Evolutionary conservation across 2,113 vertebrate genomes (phyloP), one percentile per base, ranked within the genome.

Genomic region (Mobula birostris): DNA sequence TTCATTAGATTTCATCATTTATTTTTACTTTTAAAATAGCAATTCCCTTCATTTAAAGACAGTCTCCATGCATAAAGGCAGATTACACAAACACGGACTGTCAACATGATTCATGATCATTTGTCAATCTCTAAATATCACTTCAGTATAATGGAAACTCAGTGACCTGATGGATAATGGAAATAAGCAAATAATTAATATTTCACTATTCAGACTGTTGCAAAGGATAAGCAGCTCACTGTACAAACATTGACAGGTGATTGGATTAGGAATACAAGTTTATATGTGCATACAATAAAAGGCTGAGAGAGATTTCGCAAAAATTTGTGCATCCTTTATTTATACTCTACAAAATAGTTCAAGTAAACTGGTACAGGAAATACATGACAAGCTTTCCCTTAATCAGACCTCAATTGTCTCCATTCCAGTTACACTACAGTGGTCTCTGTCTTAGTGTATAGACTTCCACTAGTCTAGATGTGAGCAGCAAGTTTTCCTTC

Each of bases 1-100:
- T 90, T 90, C 29, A 90, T 90, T 66, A 66, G 85, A 17, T 90
- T 90, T 90, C 58, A 90, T 66, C 83, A 90, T 90, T 63, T 90
- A 27, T 68, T 24, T 90, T 90, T 61, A 66, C 15, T 90, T 93
- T 72, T 74, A 74, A 36, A 93, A 93, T 21, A 93, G 68, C 32
- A 91, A n/a, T 17, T 61, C 36, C n/a, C 68, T 93, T 93, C 66
- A 56, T 79, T 79, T n/a, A 36, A 79, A 36, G 77, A 0, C 77
- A 90, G n/a, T 32, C 66, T 36, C 68, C 68, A 48, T 70, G 36
- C 72, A n/a, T 48, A 70, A 36, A 48, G 68, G n/a, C 63, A 66
- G 36, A 93, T 93, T 32, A 40, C 11, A 36, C 36, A 27, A 48
- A 93, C 19, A 17, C 72, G 36, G 32, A 74, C 68, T 68, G 87